A percentile compares a stretch with the other conserved stretches of the same genome.
These are phyloP conservation scores for Triops cancriformis DNA, from an alignment of 1,140 invertebrate genomes.

Conservation along the genomic window DNA sequence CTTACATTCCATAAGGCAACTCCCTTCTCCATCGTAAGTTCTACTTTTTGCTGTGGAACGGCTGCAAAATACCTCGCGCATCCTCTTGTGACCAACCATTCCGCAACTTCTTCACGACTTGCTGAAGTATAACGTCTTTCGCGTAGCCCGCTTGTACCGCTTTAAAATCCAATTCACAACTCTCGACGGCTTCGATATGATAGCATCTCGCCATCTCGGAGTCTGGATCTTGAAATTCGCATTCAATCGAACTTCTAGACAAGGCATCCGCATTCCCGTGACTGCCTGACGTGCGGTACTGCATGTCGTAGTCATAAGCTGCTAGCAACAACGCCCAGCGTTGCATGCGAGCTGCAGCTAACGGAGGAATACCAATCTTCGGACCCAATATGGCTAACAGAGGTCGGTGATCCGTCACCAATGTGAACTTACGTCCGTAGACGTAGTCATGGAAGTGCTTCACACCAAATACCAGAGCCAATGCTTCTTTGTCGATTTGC, in stretches of 20 bases:
- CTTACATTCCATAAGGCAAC: too few species aligned
- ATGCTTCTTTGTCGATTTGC: slow-evolving; percentile 26
- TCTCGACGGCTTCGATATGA: not conserved
- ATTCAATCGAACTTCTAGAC: slow-evolving; percentile 31
- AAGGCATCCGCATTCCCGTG: too few species aligned
- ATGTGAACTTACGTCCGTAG: too few species aligned
- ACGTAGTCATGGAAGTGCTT: too few species aligned
- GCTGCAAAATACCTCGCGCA: slow-evolving; percentile 16
- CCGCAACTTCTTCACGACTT: slow-evolving; percentile 23
- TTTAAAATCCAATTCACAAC: not conserved
- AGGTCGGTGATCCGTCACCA: too few species aligned
- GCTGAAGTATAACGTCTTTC: not conserved
- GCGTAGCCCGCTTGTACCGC: not conserved
- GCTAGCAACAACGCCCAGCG: too few species aligned
- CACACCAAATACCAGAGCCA: too few species aligned
- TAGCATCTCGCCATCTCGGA: not conserved
- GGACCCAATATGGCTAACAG: too few species aligned
- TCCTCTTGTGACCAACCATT: slow-evolving; percentile 25
- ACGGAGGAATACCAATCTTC: too few species aligned
- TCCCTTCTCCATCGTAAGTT: slow-evolving; percentile 21
- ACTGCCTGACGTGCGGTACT: slow-evolving; percentile 33
- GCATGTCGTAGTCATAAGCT: slow-evolving; percentile 37
- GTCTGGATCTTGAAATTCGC: not conserved
- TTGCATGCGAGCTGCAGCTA: too few species aligned
- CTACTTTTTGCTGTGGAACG: not conserved